Conservation (phyloP, 2,888 invertebrate genomes). For the Danaus chrysippus region DNA sequence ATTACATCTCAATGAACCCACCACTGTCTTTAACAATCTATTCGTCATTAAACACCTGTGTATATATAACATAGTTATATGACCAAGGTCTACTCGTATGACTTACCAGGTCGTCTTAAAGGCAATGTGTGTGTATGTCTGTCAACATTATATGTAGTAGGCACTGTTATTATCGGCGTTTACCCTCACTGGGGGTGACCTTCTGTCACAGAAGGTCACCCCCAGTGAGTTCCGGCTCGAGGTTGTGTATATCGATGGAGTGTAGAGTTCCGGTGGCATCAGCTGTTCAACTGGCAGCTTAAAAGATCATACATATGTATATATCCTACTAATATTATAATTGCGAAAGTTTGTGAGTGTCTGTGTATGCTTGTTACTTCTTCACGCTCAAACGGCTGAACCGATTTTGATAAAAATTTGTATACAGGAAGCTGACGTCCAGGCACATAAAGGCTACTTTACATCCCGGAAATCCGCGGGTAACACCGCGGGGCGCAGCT, state of each 20-base stretch:
- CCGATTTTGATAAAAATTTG: too few relatives aligned
- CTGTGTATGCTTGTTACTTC: too few relatives aligned
- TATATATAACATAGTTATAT: background rate
- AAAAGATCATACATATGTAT: slow-evolving; percentile 24
- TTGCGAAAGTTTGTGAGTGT: too few relatives aligned
- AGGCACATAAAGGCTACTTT: too few relatives aligned
- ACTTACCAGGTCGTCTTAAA: slow-evolving; percentile 47
- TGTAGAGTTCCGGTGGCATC: slow-evolving; percentile 67
- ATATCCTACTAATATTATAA: background rate
- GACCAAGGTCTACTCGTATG: background rate
- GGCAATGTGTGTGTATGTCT: slow-evolving; percentile 56
- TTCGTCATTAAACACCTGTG: too few relatives aligned
- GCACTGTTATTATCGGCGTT: slow-evolving; percentile 58
- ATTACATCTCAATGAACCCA: too few relatives aligned
- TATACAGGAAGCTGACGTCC: too few relatives aligned
- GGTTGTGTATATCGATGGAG: slow-evolving; percentile 60
- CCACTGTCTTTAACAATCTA: too few relatives aligned
- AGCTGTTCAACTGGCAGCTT: slow-evolving; percentile 69
- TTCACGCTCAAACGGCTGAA: too few relatives aligned
- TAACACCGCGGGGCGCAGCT: too few relatives aligned
- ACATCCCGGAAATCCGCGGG: too few relatives aligned
- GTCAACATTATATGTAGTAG: slow-evolving; percentile 40
- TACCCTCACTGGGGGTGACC: slow-evolving; percentile 60
- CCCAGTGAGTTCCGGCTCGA: slow-evolving; percentile 65
- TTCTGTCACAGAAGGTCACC: slow-evolving; percentile 41